These are phyloP conservation scores for Nannospalax galili DNA, from an alignment of 2,113 vertebrate species.

Conservation along the genomic window DNA sequence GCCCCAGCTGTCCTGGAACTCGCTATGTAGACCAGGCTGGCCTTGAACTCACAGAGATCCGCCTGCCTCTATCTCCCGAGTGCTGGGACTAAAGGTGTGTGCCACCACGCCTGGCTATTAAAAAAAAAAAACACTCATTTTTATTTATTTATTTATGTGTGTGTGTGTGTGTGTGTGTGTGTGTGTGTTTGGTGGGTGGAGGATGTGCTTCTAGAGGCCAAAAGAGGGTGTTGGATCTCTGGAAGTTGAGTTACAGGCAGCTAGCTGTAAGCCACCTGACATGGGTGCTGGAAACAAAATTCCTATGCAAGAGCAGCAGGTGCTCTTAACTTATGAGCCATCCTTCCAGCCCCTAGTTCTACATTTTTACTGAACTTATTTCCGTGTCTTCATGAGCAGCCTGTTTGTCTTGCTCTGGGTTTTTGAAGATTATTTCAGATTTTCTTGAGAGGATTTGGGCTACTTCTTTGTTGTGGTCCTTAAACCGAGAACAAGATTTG, in stretches of 20 bases:
- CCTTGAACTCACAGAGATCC: too few species aligned
- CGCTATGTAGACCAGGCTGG: too few species aligned
- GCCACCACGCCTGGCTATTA: too few species aligned
- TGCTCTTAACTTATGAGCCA: neutral
- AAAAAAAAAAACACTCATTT: too few species aligned
- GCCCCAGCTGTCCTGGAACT: too few species aligned
- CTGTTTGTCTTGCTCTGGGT: neutral
- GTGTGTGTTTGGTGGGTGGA: too few species aligned
- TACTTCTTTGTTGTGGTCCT: neutral
- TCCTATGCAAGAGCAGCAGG: neutral
- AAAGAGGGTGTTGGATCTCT: neutral
- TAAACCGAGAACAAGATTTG: neutral
- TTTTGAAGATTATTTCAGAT: slow-evolving; percentile 1
- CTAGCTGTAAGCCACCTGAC: neutral
- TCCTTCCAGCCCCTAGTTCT: neutral
- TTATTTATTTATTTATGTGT: too few species aligned
- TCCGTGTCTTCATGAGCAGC: neutral
- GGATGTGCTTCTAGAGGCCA: neutral
- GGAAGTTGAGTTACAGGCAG: neutral
- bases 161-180: too few species aligned
- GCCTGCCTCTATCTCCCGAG: too few species aligned
- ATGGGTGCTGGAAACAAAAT: neutral
- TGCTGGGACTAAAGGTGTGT: too few species aligned
- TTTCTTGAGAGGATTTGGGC: neutral
- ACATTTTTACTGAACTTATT: neutral